phyloP scores from a whole-genome alignment of 2,888 invertebrate genomes.

The Apodemia hepburni region DNA sequence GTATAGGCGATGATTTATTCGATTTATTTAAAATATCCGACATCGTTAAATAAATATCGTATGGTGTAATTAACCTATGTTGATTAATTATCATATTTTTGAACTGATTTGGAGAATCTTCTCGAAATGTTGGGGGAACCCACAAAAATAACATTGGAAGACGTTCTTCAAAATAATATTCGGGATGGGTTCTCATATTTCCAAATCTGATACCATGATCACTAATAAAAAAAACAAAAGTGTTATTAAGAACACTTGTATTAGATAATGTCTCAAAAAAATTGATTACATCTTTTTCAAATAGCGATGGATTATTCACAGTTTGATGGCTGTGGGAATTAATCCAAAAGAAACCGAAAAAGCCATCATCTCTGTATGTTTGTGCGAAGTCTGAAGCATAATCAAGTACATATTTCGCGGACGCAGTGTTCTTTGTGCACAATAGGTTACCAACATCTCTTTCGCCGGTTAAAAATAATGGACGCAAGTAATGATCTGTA shows the following conservation, averaged over 20 bases:
- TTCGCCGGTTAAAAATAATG: conserved; percentile 84
- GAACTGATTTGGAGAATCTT: conserved; percentile 74
- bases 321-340: conserved; percentile 87
- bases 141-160: conserved; percentile 87
- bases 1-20: conserved; percentile 42
- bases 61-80: conserved; percentile 85
- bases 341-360: conserved; percentile 88
- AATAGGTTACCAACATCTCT: conserved; percentile 56
- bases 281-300: conserved; percentile 79
- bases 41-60: conserved; percentile 86
- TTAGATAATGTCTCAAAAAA: conserved; percentile 77
- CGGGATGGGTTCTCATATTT: conserved; percentile 80
- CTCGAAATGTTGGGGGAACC: conserved; percentile 81
- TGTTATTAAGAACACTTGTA: conserved; percentile 79
- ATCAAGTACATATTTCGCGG: conserved; percentile 83
- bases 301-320: conserved; percentile 81
- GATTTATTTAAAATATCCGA: conserved; percentile 79
- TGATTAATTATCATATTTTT: conserved; percentile 81
- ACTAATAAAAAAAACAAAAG: conserved; percentile 85
- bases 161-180: conserved; percentile 89
- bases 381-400: conserved; percentile 82
- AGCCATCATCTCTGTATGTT: conserved; percentile 79
- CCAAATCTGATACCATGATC: conserved; percentile 90
- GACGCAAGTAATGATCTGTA: conserved; percentile 89
- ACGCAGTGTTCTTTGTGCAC: conserved; percentile 68